These are phyloP conservation scores for Acanthiza pusilla DNA, from an alignment of 2,797 vertebrate genomes.

Conservation along the genomic window DNA sequence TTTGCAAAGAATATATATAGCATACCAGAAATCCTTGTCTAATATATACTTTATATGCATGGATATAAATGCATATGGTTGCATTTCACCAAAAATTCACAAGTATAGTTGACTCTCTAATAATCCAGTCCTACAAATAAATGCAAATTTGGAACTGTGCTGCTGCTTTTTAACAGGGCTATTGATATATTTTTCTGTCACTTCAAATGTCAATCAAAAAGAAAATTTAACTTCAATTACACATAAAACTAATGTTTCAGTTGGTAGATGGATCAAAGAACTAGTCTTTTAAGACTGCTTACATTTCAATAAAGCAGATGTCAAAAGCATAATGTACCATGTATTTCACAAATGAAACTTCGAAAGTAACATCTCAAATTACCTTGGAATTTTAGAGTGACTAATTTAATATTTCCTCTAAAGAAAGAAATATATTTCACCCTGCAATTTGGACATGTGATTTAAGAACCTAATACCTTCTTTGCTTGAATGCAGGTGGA, in stretches of 20 bases:
- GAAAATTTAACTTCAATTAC: not conserved
- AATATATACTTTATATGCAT: not conserved
- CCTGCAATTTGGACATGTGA: accelerated
- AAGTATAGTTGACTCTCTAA: not conserved
- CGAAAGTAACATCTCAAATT: not conserved
- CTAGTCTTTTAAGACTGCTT: not conserved
- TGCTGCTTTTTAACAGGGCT: not conserved
- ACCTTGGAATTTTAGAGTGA: not conserved
- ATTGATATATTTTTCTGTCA: not conserved
- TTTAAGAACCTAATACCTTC: not conserved
- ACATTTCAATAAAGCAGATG: not conserved
- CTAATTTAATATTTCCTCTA: not conserved
- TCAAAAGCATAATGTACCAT: not conserved
- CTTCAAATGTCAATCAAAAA: not conserved
- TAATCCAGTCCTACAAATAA: not conserved
- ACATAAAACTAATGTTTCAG: not conserved
- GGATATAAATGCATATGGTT: not conserved
- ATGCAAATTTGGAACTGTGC: not conserved
- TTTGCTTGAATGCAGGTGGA: not conserved
- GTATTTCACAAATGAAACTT: not conserved
- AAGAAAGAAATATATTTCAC: not conserved
- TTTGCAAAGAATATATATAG: not conserved
- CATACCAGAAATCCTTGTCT: not conserved
- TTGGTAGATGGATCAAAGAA: not conserved
- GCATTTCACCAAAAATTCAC: not conserved